Evolutionary conservation across 2,797 vertebrate genomes (phyloP), one percentile per base, ranked within the genome.

Genomic region (Galago senegalensis): DNA sequence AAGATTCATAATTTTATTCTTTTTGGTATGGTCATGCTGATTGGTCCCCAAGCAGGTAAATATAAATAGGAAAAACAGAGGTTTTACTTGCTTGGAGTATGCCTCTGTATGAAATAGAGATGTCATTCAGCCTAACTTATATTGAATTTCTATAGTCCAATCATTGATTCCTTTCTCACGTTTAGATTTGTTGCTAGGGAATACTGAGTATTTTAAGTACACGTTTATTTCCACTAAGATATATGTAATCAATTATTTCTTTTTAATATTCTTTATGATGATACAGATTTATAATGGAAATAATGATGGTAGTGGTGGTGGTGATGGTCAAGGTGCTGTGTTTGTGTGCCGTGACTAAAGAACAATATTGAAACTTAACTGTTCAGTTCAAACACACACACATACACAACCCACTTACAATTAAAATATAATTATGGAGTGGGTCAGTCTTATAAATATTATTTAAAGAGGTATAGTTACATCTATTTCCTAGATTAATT

Each of bases 371-470:
- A 93, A 46, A 60, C 31, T 92, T 94, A 20, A 20, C 40, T 88
- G 13, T 76, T 91, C 69, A 83, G 1, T 92, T 93, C 87, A 90
- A 56, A 69, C 23, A 81, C 77, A 67, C 53, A 67, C 79, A 60
- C 40, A n/a, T 29, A 49, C n/a, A 83, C 73, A 96, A 31, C 83
- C 65, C 61, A 92, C 61, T 89, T 77, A 63, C 16, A n/a, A 92
- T 82, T 95, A 89, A 97, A 97, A 94, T 92, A 58, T 31, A 92
- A 97, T 95, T 92, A 75, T 10, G 27, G 97, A 87, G 34, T 92
- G 85, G 89, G 43, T 95, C 61, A 90, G 34, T 96, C 53, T 95
- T 91, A 88, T 25, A 89, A 92, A 94, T 94, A 83, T 88, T 76
- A 91, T 97, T 91, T 85, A 87, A 95, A 94, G 65, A 92, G n/a